Evolutionary conservation across 2,797 vertebrate genomes (phyloP).

Genomic region (Buceros bicornis): DNA sequence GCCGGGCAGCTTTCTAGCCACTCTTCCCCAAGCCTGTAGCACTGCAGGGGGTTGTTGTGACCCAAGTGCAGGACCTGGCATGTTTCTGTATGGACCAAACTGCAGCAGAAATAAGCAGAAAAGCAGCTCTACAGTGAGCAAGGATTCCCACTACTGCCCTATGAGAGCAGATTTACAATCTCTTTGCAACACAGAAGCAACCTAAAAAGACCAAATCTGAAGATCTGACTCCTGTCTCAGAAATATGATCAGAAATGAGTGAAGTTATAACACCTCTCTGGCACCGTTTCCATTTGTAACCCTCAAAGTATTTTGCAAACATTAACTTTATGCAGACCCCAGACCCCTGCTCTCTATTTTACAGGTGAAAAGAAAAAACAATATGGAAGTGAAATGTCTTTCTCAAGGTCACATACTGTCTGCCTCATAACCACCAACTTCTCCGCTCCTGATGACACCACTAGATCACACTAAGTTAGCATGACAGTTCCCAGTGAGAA

Average conservation of each 20-base stretch:
- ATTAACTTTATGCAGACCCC: not conserved
- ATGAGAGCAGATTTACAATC: not conserved
- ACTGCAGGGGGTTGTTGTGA: too few species aligned
- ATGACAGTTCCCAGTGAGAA: not conserved
- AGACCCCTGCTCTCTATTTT: not conserved
- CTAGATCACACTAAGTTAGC: not conserved
- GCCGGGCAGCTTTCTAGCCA: too few species aligned
- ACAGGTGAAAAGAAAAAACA: conserved; percentile 6
- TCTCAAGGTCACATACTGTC: not conserved
- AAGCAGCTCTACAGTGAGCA: not conserved
- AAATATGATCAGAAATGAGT: not conserved
- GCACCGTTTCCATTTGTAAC: not conserved
- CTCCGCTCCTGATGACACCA: not conserved
- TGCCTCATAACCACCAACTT: not conserved
- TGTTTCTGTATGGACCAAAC: not conserved
- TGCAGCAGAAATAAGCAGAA: not conserved
- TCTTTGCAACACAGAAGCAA: not conserved
- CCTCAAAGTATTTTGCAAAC: not conserved
- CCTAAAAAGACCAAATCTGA: not conserved
- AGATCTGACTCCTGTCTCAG: not conserved
- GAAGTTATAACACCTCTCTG: not conserved
- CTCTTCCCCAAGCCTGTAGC: too few species aligned
- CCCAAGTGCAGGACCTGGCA: too few species aligned
- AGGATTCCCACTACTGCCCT: not conserved
- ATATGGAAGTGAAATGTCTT: not conserved